Percentiles rank a stretch among this genome's conserved stretches.
Conservation (phyloP, 2,113 vertebrate genomes). For the Melanocharis versteri region DNA sequence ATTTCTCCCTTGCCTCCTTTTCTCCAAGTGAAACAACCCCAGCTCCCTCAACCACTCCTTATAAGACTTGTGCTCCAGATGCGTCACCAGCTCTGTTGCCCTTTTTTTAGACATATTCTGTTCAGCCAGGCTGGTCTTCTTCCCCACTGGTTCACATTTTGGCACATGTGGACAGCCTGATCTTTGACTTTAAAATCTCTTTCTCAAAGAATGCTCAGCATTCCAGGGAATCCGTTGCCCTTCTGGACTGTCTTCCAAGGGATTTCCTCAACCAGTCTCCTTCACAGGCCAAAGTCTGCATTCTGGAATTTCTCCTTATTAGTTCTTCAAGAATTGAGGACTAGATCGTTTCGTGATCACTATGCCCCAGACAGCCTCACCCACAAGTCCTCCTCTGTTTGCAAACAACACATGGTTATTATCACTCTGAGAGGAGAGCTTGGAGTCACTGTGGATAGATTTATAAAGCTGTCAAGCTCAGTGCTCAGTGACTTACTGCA, state of each 20-base stretch:
- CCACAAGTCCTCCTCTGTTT: not conserved
- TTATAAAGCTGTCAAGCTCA: not conserved
- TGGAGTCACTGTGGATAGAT: not conserved
- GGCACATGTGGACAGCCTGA: not conserved
- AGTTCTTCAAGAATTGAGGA: not conserved
- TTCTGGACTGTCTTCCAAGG: not conserved
- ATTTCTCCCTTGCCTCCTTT: not conserved
- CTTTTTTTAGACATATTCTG: not conserved
- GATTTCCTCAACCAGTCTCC: not conserved
- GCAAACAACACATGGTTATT: not conserved
- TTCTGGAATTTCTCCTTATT: not conserved
- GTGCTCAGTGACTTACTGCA: not conserved
- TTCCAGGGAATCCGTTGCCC: not conserved
- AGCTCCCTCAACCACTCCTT: fast-evolving
- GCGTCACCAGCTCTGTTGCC: not conserved
- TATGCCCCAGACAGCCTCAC: not conserved
- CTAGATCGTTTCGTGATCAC: not conserved
- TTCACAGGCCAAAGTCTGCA: not conserved
- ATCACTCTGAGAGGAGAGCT: not conserved
- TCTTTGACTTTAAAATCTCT: not conserved
- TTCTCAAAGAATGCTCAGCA: not conserved
- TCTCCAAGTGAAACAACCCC: not conserved
- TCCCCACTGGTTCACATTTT: not conserved
- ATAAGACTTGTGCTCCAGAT: not conserved
- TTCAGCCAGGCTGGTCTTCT: not conserved